These are phyloP conservation scores for Dipodomys ordii DNA, from an alignment of 2,113 vertebrate species.

Conservation along the genomic window DNA sequence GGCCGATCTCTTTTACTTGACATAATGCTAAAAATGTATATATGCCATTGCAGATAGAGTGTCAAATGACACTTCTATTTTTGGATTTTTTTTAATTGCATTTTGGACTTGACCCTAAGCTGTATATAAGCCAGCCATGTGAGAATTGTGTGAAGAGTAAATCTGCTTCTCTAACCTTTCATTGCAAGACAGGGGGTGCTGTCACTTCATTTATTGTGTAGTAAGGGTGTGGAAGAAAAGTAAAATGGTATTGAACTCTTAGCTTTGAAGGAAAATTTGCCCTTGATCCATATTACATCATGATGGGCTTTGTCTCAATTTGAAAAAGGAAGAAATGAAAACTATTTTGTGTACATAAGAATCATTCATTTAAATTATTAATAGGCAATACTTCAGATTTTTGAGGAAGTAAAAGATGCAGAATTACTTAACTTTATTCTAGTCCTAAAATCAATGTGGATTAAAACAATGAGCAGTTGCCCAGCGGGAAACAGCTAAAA, in stretches of 20 bases:
- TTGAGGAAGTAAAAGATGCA: not conserved
- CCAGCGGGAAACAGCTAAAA: not conserved
- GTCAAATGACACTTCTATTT: not conserved
- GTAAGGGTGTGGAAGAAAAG: not conserved
- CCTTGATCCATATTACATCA: not conserved
- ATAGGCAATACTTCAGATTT: not conserved
- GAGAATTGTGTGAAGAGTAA: slow-evolving; percentile 25
- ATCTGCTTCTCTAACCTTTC: slow-evolving; percentile 22
- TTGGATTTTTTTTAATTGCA: not conserved
- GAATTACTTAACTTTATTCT: not conserved
- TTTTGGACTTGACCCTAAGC: slow-evolving; percentile 5
- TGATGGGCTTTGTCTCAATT: not conserved
- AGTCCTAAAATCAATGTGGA: not conserved
- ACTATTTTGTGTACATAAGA: not conserved
- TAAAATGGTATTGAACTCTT: slow-evolving; percentile 1
- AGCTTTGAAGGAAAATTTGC: slow-evolving; percentile 5
- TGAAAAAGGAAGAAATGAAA: slow-evolving; percentile 13
- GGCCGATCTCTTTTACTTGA: not conserved
- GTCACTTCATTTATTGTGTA: slow-evolving; percentile 45
- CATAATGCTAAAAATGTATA: not conserved
- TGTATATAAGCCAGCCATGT: not conserved
- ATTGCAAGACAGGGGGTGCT: slow-evolving; percentile 76
- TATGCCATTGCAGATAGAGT: not conserved
- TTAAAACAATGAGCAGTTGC: not conserved
- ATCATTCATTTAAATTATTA: slow-evolving; percentile 36